Base-by-base conservation (phyloP, 2,113 vertebrate species). In the Trichomycterus rosablanca region DNA sequence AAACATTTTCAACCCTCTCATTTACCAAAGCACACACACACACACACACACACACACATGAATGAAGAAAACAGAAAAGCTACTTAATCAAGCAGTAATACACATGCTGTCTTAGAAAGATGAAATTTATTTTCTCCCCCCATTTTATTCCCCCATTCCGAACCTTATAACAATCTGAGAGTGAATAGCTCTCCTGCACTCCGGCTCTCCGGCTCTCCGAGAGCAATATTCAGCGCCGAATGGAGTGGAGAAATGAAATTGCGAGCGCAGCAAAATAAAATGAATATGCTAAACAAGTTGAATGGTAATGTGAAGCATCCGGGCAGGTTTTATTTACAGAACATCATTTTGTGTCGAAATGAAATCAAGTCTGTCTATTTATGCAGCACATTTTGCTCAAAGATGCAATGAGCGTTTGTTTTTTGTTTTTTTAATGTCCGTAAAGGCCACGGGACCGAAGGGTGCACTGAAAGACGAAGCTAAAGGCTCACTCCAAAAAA, bases 381-480 rank as follows among this genome's bases (percentile, higher is more conserved):
- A n/a, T 49, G 50, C 30, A 32, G 44, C 42, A 52, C 46, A n/a
- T 42, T 44, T 42, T 37, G 18, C 24, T 12, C 4, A 7, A 43
- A 18, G 54, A 28, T 44, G 18, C 22, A 48, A 57, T 50, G 44
- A 53, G 26, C 45, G 23, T 10, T 24, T 30, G 18, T 58, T 11
- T 61, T 40, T 34, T 37, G 2, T 45, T 12, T 40, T n/a, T 18
- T 20, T 45, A 6, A 18, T 12, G 18, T 48, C 46, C 7, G 8
- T 48, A 12, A 37, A 74, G 72, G 48, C 72, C 23, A 54, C 53
- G 1, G 63, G 63, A 48, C 58, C 63, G 1, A 63, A 24, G 30
- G 72, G 67, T 4, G 26, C 72, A 3, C 62, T 74, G 40, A 74
- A 70, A 44, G 72, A 70, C 8, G 58, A 67, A 11, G 72, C 72